phyloP scores from a whole-genome alignment of 2,113 vertebrate species.

The Aspiorhynchus laticeps region DNA sequence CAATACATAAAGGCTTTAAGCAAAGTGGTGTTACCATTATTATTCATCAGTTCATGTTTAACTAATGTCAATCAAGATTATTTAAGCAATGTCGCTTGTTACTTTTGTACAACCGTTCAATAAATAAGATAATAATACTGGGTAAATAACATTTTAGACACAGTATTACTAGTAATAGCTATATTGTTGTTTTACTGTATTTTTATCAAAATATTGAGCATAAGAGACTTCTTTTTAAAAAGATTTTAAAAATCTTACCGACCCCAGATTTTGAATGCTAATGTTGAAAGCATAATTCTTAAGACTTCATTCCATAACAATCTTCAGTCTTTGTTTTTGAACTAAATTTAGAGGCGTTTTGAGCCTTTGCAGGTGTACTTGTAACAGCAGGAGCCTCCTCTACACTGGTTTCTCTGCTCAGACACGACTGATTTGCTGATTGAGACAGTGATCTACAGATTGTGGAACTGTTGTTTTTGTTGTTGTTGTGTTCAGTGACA shows the following conservation, averaged over 20 bases:
- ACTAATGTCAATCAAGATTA: too few species aligned
- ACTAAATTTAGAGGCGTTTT: neutral
- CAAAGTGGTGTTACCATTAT: too few species aligned
- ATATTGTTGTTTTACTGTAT: too few species aligned
- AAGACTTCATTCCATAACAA: neutral
- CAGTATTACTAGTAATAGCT: too few species aligned
- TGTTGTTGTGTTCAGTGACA: conserved; percentile 11
- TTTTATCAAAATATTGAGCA: too few species aligned
- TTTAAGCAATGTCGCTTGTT: too few species aligned
- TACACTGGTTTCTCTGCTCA: neutral
- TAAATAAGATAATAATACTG: too few species aligned
- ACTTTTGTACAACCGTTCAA: too few species aligned
- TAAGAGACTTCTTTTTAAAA: too few species aligned
- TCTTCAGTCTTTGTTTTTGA: neutral
- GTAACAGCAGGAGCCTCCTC: neutral
- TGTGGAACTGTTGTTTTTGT: conserved; percentile 26
- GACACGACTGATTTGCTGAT: neutral
- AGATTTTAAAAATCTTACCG: too few species aligned
- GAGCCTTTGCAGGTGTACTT: neutral
- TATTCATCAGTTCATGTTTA: neutral
- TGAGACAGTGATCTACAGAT: neutral
- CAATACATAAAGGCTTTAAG: too few species aligned
- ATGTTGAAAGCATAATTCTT: neutral
- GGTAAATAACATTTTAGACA: too few species aligned
- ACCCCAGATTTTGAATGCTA: neutral